Base-by-base conservation (phyloP, 2,797 vertebrate genomes). In the Percopsis omiscomaycus region DNA sequence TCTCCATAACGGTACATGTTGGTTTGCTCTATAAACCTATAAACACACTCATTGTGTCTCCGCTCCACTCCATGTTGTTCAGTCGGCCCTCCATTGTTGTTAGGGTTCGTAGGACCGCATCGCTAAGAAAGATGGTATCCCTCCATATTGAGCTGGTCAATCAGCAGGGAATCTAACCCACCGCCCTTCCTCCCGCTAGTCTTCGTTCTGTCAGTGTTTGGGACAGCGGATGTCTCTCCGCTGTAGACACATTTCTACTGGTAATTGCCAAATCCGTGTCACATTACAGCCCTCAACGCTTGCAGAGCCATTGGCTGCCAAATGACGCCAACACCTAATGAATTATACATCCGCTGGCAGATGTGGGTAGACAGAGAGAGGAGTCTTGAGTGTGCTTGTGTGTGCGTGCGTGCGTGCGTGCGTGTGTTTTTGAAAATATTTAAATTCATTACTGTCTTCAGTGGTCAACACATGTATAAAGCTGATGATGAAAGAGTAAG, bases 231-330 rank as follows among this genome's bases (percentile, higher is more conserved):
- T 2, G 72, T 66, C 57, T 22, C 58, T 61, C 64, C 13, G 42
- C 55, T 48, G n/a, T 76, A 70, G 78, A 82, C 66, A 51, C 51
- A 61, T 64, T 70, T 78, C 62, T 59, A 69, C 61, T 51, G 58
- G 55, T 75, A 72, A 82, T 72, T 82, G 85, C 83, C 78, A 85
- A 74, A 84, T 84, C 78, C 15, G 51, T 85, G 79, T 84, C 84
- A 84, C 73, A 77, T 80, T 78, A 70, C 79, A 61, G 67, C 71
- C 79, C 74, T 80, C 68, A 78, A 73, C 69, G 68, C 77, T 81
- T 68, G 47, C 63, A 13, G 61, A 78, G 58, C 69, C 77, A 66
- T 49, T 52, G 59, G 61, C 73, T 86, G 82, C 78, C 84, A 85
- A 78, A 79, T 66, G 67, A 71, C 53, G 73, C 75, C 75, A 75